These are phyloP conservation scores for Chascanopsetta lugubris DNA, from an alignment of 2,113 vertebrate species.

Conservation along the genomic window DNA sequence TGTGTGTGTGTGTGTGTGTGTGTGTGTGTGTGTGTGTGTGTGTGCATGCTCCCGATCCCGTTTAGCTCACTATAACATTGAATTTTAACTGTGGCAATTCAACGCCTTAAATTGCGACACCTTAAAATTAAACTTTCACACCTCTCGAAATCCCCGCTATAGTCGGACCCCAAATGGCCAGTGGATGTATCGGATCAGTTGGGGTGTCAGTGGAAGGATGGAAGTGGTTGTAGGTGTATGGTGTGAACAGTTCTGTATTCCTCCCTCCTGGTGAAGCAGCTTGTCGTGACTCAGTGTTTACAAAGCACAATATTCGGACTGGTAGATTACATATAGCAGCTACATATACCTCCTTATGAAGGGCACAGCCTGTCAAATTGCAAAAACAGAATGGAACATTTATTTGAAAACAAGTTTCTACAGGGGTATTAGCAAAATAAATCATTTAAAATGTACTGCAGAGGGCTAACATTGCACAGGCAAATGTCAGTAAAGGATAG, in stretches of 20 bases:
- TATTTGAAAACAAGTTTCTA: background rate
- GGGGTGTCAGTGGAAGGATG: slow-evolving; percentile 3
- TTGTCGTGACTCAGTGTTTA: slow-evolving; percentile 3
- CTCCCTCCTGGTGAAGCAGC: slow-evolving; percentile 4
- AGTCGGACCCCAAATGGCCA: background rate
- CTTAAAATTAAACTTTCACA: slow-evolving; percentile 28
- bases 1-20: no score
- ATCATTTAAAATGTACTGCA: slow-evolving; percentile 8
- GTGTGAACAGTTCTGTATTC: slow-evolving; percentile 16
- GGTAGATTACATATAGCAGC: slow-evolving; percentile 9
- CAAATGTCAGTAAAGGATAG: slow-evolving; percentile 27
- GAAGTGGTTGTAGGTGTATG: slow-evolving; percentile 6
- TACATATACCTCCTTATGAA: slow-evolving; percentile 1
- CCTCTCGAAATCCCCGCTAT: slow-evolving; percentile 26
- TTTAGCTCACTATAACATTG: no score
- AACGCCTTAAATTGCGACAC: slow-evolving; percentile 19
- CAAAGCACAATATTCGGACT: slow-evolving; percentile 15
- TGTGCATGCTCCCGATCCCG: no score
- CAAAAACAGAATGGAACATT: background rate
- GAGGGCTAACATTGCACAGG: slow-evolving; percentile 24
- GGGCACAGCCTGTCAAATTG: slow-evolving; percentile 7
- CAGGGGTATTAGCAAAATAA: background rate
- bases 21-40: no score
- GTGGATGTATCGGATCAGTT: slow-evolving; percentile 28
- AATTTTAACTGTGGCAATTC: slow-evolving; percentile 33